Evolutionary conservation across 2,888 invertebrate species (phyloP).

Genomic region (Meloe dianella): DNA sequence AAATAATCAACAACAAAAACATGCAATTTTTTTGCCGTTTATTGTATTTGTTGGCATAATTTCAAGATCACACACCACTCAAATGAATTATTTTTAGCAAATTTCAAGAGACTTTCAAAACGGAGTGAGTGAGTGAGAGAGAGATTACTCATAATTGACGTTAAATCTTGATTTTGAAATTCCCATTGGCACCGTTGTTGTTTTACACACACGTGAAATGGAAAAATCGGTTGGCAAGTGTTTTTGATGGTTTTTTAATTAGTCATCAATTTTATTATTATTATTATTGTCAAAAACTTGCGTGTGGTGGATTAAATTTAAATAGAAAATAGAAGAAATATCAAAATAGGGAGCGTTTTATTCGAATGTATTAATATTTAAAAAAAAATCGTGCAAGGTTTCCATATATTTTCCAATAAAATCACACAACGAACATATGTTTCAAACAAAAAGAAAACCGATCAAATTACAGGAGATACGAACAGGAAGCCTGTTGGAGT

Average conservation of each 20-base stretch:
- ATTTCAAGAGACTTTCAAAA: neutral
- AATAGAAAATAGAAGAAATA: too few species aligned
- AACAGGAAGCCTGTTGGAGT: slow-evolving; percentile 30
- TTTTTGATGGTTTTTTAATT: slow-evolving; percentile 28
- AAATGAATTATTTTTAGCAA: slow-evolving; percentile 2
- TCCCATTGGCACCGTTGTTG: slow-evolving; percentile 18
- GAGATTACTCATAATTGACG: slow-evolving; percentile 11
- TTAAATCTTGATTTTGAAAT: slow-evolving; percentile 17
- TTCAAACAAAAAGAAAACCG: slow-evolving; percentile 15
- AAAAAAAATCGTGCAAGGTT: too few species aligned
- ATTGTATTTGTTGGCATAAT: neutral
- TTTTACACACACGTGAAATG: neutral
- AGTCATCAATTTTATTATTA: slow-evolving; percentile 20
- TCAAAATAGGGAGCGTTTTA: neutral
- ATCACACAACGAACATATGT: neutral
- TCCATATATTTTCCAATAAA: neutral
- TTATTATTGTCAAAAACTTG: slow-evolving; percentile 4
- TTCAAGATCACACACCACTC: slow-evolving; percentile 2
- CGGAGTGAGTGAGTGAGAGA: slow-evolving; percentile 11
- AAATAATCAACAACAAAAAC: neutral
- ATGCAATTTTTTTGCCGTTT: neutral
- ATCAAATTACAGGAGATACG: slow-evolving; percentile 33
- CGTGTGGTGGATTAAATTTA: neutral
- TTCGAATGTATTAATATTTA: too few species aligned
- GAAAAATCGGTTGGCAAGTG: slow-evolving; percentile 20